Evolutionary conservation across 2,888 invertebrate genomes (phyloP).

Genomic region (Imbricaverruca yamaguchii): DNA sequence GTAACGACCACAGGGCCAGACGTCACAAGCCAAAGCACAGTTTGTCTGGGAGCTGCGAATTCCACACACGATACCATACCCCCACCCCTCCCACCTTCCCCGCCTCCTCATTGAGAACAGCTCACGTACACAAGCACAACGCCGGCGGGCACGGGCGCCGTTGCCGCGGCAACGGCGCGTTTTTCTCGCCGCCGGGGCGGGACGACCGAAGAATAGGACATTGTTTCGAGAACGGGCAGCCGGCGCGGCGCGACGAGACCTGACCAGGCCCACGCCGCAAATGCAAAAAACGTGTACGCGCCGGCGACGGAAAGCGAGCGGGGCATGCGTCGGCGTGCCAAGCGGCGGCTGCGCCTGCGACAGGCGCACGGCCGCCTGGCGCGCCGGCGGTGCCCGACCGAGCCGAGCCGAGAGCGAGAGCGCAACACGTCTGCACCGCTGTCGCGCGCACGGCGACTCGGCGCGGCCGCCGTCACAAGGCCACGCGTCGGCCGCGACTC

Average conservation of each 20-base stretch:
- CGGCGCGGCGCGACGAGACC: neutral
- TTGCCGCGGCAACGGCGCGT: neutral
- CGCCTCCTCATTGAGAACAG: neutral
- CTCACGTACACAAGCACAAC: neutral
- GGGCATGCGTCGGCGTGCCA: neutral
- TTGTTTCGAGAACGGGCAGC: neutral
- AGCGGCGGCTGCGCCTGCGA: too few relatives aligned
- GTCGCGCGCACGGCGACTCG: too few relatives aligned
- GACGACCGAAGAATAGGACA: constrained; percentile 4
- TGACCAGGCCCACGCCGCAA: neutral
- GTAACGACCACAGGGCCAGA: too few relatives aligned
- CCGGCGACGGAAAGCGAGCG: neutral
- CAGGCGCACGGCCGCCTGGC: too few relatives aligned
- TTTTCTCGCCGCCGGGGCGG: neutral
- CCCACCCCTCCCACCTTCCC: too few relatives aligned
- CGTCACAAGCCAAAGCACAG: too few relatives aligned
- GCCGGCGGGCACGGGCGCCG: neutral
- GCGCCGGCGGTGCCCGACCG: too few relatives aligned
- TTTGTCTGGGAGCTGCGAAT: too few relatives aligned
- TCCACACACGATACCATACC: too few relatives aligned
- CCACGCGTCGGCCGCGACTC: neutral
- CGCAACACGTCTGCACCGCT: too few relatives aligned
- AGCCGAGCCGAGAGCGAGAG: too few relatives aligned
- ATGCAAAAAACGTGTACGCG: neutral
- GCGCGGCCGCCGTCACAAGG: too few relatives aligned